Evolutionary conservation across 2,113 vertebrate species (phyloP).

Genomic region (Pitta sordida): DNA sequence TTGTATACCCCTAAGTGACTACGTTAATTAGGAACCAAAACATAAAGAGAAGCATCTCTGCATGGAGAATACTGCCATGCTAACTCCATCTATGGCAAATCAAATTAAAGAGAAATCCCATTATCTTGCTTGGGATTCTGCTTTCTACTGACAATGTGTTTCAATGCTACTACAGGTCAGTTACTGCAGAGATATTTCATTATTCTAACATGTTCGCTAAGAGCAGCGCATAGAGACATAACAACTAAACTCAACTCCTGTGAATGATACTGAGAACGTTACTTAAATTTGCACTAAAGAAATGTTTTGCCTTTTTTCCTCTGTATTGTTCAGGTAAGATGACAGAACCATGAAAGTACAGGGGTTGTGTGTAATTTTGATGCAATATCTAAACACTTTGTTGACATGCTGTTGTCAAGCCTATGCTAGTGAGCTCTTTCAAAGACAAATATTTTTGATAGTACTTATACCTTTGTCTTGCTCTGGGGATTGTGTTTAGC

Average conservation of each 20-base stretch:
- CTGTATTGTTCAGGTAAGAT: not conserved
- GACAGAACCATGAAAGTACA: not conserved
- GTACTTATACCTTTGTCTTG: not conserved
- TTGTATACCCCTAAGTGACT: slow-evolving; percentile 55
- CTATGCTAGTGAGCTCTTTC: not conserved
- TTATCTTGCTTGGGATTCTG: slow-evolving; percentile 58
- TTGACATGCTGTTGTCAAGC: not conserved
- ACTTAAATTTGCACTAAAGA: slow-evolving; percentile 16
- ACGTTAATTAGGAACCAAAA: slow-evolving; percentile 68
- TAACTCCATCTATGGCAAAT: slow-evolving; percentile 64
- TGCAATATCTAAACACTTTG: not conserved
- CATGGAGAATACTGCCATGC: slow-evolving; percentile 39
- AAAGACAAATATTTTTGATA: not conserved
- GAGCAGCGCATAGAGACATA: not conserved
- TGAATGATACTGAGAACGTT: not conserved
- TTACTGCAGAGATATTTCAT: slow-evolving; percentile 13
- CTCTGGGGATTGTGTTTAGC: not conserved
- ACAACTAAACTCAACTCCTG: not conserved
- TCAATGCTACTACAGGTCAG: slow-evolving; percentile 26
- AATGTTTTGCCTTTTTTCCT: not conserved
- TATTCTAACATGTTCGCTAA: not conserved
- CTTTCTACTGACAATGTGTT: slow-evolving; percentile 21
- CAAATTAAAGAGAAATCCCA: slow-evolving; percentile 71
- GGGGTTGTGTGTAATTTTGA: not conserved
- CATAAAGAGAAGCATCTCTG: slow-evolving; percentile 64